Evolutionary conservation across 2,797 vertebrate genomes (phyloP), one percentile per base, ranked within the genome.

Genomic region (Lophius americanus): DNA sequence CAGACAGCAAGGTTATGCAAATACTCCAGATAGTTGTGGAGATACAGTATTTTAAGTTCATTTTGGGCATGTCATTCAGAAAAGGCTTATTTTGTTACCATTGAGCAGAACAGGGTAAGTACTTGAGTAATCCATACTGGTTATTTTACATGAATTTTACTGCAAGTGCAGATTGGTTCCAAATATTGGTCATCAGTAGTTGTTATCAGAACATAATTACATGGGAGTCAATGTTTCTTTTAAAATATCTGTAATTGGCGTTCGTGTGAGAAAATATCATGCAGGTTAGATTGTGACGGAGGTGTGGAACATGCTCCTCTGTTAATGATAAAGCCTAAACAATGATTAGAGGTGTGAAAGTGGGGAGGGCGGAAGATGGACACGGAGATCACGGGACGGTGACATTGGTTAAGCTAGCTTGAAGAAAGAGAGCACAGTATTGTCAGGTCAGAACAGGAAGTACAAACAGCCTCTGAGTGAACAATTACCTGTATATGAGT

Each of bases 341-440:
- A 51, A 13, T 32, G 7, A 50, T 3, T 37, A 35, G 4, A 41
- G 32, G 39, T 43, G 9, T 3, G 12, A 52, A 6, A 10, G 44
- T 4, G 37, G 47, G 50, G 12, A 23, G 5, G 51, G 32, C 35
- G 42, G 32, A n/a, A 39, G n/a, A 9, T 7, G 12, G 56, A 57
- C 36, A 41, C 6, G 7, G 8, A 5, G 47, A 54, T 71, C 23
- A 13, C 46, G n/a, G 39, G 55, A 6, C 14, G 32, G 5, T 39
- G 12, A 53, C 5, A 4, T 64, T 23, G 9, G 37, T 54, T 54
- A 36, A 51, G 4, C 36, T 52, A 36, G 62, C 57, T 37, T 11
- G 37, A 52, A 14, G 37, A 57, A 52, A 70, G 61, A 78, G 69
- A 44, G 58, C 51, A 75, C 74, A 75, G 76, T 68, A 78, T 65